Conservation (phyloP, 2,113 vertebrate genomes). For the Rhea americana region DNA sequence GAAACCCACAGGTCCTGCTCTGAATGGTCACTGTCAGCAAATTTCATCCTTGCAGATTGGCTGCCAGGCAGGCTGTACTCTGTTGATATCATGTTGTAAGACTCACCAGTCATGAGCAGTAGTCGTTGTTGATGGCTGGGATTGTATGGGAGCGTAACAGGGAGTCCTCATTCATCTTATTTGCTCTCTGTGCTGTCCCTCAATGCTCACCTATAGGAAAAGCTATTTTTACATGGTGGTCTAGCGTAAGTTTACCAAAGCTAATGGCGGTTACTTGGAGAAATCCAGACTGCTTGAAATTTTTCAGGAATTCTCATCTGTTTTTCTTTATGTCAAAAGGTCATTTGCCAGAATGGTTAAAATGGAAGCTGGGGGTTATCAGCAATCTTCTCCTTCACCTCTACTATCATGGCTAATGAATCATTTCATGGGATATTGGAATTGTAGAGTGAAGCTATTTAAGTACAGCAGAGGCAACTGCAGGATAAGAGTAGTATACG, state of each 20-base stretch:
- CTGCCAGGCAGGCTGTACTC: neutral
- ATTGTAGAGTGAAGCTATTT: neutral
- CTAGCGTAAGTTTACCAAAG: neutral
- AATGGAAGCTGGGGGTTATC: fast-evolving
- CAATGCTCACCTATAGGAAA: neutral
- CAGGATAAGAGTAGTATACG: fast-evolving
- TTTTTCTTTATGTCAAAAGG: neutral
- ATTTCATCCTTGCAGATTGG: neutral
- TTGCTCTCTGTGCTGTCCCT: neutral
- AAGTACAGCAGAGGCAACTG: neutral
- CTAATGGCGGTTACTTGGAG: neutral
- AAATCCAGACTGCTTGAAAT: neutral
- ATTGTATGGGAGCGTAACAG: neutral
- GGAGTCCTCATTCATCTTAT: neutral
- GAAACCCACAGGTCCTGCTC: neutral
- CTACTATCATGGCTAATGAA: neutral
- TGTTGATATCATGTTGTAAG: neutral
- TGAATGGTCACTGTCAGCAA: fast-evolving
- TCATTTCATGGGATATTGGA: neutral
- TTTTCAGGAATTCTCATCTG: neutral
- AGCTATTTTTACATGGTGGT: neutral
- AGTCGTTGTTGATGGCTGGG: neutral
- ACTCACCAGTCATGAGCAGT: neutral
- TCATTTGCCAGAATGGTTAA: neutral
- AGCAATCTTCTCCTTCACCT: neutral